Evolutionary conservation across 1,140 invertebrate genomes (phyloP).

Genomic region (Pararge aegeria): DNA sequence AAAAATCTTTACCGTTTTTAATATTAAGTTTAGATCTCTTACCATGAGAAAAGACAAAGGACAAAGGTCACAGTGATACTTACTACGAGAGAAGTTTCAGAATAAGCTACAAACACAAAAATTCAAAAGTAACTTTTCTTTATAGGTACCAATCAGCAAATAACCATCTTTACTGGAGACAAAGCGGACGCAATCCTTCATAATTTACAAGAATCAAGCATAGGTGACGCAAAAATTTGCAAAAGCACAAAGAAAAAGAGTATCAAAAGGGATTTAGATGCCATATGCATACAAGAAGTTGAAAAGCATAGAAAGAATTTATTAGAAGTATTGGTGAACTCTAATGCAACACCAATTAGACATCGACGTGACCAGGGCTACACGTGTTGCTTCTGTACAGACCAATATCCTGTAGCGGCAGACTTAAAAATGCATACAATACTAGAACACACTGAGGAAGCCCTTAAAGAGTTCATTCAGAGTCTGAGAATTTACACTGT

Average conservation of each 20-base stretch:
- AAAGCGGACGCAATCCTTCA: conserved; percentile 3
- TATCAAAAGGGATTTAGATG: neutral
- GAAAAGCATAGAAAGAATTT: conserved; percentile 41
- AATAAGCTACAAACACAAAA: neutral
- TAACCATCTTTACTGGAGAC: conserved; percentile 12
- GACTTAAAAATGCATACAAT: conserved; percentile 42
- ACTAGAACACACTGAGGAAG: conserved; percentile 25
- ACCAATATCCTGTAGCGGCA: conserved; percentile 28
- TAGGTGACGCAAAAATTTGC: neutral
- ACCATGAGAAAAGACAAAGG: neutral
- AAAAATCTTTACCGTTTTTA: too few relatives aligned
- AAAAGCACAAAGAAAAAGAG: neutral
- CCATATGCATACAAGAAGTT: neutral
- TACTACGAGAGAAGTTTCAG: neutral
- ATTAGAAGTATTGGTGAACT: conserved; percentile 32
- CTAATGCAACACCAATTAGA: conserved; percentile 54
- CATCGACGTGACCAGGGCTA: conserved; percentile 34
- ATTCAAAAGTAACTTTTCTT: conserved; percentile 17
- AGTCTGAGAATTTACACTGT: conserved; percentile 26
- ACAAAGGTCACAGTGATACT: neutral
- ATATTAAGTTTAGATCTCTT: too few relatives aligned
- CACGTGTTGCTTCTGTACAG: conserved; percentile 41
- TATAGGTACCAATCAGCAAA: conserved; percentile 11
- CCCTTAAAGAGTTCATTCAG: conserved; percentile 10
- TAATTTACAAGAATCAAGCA: conserved; percentile 6